A percentile compares a stretch with the other conserved stretches of the same genome.
Evolutionary conservation across 2,888 invertebrate genomes (phyloP).

Genomic region (Argyra leucocephala): DNA sequence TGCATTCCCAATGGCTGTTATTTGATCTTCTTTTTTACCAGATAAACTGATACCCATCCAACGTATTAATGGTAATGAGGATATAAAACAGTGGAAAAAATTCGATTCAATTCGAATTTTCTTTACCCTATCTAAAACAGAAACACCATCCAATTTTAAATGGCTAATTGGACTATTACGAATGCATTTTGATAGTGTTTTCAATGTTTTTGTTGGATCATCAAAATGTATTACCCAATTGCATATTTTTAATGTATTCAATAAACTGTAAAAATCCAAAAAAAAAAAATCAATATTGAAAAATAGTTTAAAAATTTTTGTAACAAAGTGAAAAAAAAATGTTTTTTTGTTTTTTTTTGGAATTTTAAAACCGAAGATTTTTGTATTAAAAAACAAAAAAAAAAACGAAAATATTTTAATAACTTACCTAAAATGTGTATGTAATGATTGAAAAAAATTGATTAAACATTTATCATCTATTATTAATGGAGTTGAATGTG

Average conservation of each 20-base stretch:
- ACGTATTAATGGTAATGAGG: constrained; percentile 30
- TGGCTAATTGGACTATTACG: constrained; percentile 33
- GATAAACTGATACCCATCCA: constrained; percentile 34
- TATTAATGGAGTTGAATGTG: constrained; percentile 38
- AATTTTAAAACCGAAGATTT: no score
- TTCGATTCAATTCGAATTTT: constrained; percentile 31
- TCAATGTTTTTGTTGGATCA: constrained; percentile 31
- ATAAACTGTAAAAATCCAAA: constrained; percentile 24
- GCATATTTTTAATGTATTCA: constrained; percentile 34
- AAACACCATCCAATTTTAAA: constrained; percentile 33
- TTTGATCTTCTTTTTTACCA: constrained; percentile 33
- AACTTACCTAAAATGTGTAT: constrained; percentile 40
- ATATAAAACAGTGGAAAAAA: constrained; percentile 31
- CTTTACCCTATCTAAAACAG: constrained; percentile 31
- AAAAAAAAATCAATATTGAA: background rate
- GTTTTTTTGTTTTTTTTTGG: no score
- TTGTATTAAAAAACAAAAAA: background rate
- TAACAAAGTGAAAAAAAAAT: background rate
- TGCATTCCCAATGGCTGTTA: constrained; percentile 32
- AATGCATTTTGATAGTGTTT: constrained; percentile 30
- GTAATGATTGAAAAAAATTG: constrained; percentile 44
- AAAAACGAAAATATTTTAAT: background rate
- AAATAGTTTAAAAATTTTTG: background rate
- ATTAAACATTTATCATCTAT: constrained; percentile 45
- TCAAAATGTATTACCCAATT: constrained; percentile 35